phyloP scores from a whole-genome alignment of 2,113 vertebrate genomes.

The Dryoscopus gambensis region DNA sequence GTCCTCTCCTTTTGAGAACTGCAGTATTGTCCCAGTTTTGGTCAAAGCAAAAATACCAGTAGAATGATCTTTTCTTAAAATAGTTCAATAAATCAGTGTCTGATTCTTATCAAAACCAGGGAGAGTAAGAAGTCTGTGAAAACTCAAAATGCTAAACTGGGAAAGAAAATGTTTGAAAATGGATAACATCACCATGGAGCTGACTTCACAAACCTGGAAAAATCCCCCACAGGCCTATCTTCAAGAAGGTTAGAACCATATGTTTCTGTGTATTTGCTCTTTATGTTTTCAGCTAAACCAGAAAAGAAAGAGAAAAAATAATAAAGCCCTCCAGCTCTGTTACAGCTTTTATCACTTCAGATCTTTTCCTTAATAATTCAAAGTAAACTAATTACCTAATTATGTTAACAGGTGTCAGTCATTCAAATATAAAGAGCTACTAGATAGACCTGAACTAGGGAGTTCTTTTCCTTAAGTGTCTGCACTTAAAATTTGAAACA shows the following conservation, averaged over 20 bases:
- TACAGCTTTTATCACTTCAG: slow-evolving; percentile 20
- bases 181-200: slow-evolving; percentile 21
- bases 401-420: slow-evolving; percentile 57
- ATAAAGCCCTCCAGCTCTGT: slow-evolving; percentile 35
- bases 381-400: slow-evolving; percentile 61
- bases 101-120: background rate
- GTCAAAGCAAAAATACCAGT: background rate
- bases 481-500: slow-evolving; percentile 27
- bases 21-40: background rate
- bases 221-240: slow-evolving; percentile 33
- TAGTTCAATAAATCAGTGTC: background rate
- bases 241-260: slow-evolving; percentile 56
- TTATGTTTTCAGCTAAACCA: slow-evolving; percentile 51
- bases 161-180: slow-evolving; percentile 56
- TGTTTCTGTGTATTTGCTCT: slow-evolving; percentile 33
- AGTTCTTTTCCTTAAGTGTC: slow-evolving; percentile 40
- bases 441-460: slow-evolving; percentile 12
- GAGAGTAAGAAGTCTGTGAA: background rate
- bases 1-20: background rate
- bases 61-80: background rate
- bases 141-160: slow-evolving; percentile 39
- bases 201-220: slow-evolving; percentile 49
- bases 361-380: slow-evolving; percentile 52
- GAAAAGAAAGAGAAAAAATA: slow-evolving; percentile 29
- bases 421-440: slow-evolving; percentile 38